Base-by-base conservation (phyloP, 2,888 invertebrate genomes). In the Eupithecia inturbata region DNA sequence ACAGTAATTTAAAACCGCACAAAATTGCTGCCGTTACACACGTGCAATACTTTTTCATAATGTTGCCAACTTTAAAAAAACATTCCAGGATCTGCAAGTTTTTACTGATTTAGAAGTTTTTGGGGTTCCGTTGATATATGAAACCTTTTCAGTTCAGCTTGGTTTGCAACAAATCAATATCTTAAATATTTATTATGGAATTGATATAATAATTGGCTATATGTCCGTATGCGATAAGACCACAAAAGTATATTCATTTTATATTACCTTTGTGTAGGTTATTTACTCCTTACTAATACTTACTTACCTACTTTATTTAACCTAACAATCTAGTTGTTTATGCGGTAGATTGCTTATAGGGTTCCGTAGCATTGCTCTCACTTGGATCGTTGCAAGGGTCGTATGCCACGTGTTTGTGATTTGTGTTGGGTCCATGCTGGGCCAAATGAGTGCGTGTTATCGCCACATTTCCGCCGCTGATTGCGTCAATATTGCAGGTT, bases 1-100 rank as follows among this genome's bases (percentile, higher is more conserved):
- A 77, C 83, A 78, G 93, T 92, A 93, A 93, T 92, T 91, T 92
- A 83, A 93, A 85, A 91, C 92, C 90, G 88, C 91, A 91, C 88
- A 77, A 91, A 92, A 92, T 92, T 89, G 88, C 87, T 81, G 85
- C 86, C 85, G 87, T 83, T 86, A 85, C 88, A 87, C 91, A 92
- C 89, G 92, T 93, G 92, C 89, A 89, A 77, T 82, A 82, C 86
- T 88, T 87, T 84, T 88, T 88, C 75, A 64, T 84, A 82, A 82
- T 89, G 88, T 87, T 85, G 80, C 86, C 77, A 81, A 84, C 80
- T 85, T 87, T 84, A 83, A 84, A 83, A 87, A 88, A 88, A 86
- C 69, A 73, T 70, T 74, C 67, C 68, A 72, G 75, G 63, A 67
- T 76, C 68, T 73, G 67, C 69, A 76, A 74, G 78, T 80, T 76